Percentiles rank a stretch among this genome's conserved stretches.
phyloP scores from a whole-genome alignment of 1,140 invertebrate genomes.

The Tetraneura akinire region DNA sequence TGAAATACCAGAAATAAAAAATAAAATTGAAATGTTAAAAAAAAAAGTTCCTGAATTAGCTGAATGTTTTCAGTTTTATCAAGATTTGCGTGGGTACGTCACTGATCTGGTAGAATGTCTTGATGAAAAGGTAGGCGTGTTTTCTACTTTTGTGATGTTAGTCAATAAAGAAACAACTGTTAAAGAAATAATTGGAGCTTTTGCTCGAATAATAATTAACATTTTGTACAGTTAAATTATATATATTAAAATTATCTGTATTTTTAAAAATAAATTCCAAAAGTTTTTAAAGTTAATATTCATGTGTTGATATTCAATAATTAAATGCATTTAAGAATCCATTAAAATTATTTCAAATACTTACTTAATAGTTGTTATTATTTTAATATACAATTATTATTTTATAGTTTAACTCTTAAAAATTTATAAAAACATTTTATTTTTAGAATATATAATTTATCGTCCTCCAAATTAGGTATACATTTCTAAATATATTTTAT shows the following conservation, averaged over 20 bases:
- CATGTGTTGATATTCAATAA: too few species aligned
- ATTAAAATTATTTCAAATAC: too few species aligned
- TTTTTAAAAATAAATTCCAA: background rate
- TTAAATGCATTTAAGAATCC: too few species aligned
- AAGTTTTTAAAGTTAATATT: background rate
- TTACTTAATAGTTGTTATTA: too few species aligned
- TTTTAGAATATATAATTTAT: too few species aligned
- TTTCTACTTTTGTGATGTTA: slow-evolving; percentile 39
- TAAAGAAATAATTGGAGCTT: slow-evolving; percentile 9
- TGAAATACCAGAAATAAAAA: slow-evolving; percentile 66
- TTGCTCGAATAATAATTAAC: background rate
- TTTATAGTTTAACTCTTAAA: too few species aligned
- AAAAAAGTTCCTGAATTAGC: slow-evolving; percentile 70
- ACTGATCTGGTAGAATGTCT: slow-evolving; percentile 96
- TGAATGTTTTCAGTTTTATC: slow-evolving; percentile 85
- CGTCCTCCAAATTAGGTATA: too few species aligned
- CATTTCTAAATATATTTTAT: too few species aligned
- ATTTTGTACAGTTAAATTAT: background rate
- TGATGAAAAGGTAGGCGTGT: slow-evolving; percentile 76
- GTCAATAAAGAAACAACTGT: slow-evolving; percentile 6
- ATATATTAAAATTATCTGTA: background rate
- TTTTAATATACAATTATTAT: too few species aligned
- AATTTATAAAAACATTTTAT: too few species aligned
- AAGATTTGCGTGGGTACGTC: slow-evolving; percentile 93
- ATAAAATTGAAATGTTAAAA: slow-evolving; percentile 66